These are phyloP conservation scores for Choreutis nemorana DNA, from an alignment of 2,888 invertebrate species.

Conservation along the genomic window DNA sequence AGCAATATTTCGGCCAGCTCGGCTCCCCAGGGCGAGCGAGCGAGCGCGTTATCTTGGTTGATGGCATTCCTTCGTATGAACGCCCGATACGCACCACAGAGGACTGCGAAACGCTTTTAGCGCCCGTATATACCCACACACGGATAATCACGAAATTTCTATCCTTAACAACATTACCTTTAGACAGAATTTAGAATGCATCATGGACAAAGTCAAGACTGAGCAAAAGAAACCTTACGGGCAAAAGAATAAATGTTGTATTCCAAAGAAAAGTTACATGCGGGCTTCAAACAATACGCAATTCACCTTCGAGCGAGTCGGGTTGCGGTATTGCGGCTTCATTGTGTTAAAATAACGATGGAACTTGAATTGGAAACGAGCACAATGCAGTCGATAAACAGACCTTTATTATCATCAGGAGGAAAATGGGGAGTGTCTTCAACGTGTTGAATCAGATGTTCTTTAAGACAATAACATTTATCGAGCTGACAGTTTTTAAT, in stretches of 20 bases:
- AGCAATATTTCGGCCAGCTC: slow-evolving; percentile 27
- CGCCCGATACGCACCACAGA: slow-evolving; percentile 58
- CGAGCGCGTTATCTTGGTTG: slow-evolving; percentile 61
- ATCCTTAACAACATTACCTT: slow-evolving; percentile 14
- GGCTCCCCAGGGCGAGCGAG: slow-evolving; percentile 34
- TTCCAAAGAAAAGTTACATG: slow-evolving; percentile 54
- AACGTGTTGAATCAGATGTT: too few relatives aligned
- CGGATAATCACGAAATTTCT: slow-evolving; percentile 17
- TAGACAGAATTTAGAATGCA: slow-evolving; percentile 21
- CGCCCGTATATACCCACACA: slow-evolving; percentile 43
- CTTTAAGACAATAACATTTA: too few relatives aligned
- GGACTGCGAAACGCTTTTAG: slow-evolving; percentile 65
- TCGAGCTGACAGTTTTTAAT: too few relatives aligned
- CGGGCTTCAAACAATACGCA: slow-evolving; percentile 64
- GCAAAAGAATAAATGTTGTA: slow-evolving; percentile 50
- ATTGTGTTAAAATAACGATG: slow-evolving; percentile 63
- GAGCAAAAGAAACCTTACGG: slow-evolving; percentile 55
- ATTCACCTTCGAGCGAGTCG: slow-evolving; percentile 64
- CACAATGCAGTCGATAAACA: slow-evolving; percentile 42
- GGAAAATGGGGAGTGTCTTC: neutral
- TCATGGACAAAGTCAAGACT: slow-evolving; percentile 17
- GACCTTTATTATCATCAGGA: slow-evolving; percentile 32
- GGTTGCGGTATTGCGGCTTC: slow-evolving; percentile 65
- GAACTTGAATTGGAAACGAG: slow-evolving; percentile 46
- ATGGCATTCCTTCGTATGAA: slow-evolving; percentile 59